phyloP scores from a whole-genome alignment of 1,140 invertebrate species.

The Drosophila mojavensis region DNA sequence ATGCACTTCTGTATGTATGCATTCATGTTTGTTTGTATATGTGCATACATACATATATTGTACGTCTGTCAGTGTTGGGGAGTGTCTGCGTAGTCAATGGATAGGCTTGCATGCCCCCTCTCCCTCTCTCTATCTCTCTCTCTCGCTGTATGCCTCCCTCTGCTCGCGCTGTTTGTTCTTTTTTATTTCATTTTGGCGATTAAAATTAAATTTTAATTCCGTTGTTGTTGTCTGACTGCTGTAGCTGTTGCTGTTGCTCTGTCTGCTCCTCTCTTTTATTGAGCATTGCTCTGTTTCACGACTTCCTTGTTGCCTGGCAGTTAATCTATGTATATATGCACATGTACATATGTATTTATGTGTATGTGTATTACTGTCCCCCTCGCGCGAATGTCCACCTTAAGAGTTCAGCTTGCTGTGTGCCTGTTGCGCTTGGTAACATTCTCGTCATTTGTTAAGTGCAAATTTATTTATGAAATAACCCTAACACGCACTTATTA shows the following conservation, averaged over 20 bases:
- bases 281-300: slow-evolving; percentile 70
- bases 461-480: slow-evolving; percentile 77
- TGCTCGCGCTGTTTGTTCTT: slow-evolving; percentile 35
- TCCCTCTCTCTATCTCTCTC: slow-evolving; percentile 3
- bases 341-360: not conserved
- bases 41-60: not conserved
- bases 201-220: slow-evolving; percentile 80
- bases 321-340: not conserved
- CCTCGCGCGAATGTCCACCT: not conserved
- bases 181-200: slow-evolving; percentile 69
- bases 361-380: not conserved
- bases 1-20: slow-evolving; percentile 28
- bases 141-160: not conserved
- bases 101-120: slow-evolving; percentile 26
- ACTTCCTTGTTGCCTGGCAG: slow-evolving; percentile 67
- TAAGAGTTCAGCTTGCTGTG: slow-evolving; percentile 31
- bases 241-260: slow-evolving; percentile 13
- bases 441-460: slow-evolving; percentile 75
- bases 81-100: slow-evolving; percentile 44
- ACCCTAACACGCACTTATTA: slow-evolving; percentile 26
- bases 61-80: slow-evolving; percentile 25
- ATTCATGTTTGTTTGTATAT: slow-evolving; percentile 3
- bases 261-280: slow-evolving; percentile 46
- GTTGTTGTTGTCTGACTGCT: slow-evolving; percentile 47
- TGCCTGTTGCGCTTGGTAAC: slow-evolving; percentile 77